phyloP scores from a whole-genome alignment of 2,797 vertebrate genomes.

The Todus mexicanus region DNA sequence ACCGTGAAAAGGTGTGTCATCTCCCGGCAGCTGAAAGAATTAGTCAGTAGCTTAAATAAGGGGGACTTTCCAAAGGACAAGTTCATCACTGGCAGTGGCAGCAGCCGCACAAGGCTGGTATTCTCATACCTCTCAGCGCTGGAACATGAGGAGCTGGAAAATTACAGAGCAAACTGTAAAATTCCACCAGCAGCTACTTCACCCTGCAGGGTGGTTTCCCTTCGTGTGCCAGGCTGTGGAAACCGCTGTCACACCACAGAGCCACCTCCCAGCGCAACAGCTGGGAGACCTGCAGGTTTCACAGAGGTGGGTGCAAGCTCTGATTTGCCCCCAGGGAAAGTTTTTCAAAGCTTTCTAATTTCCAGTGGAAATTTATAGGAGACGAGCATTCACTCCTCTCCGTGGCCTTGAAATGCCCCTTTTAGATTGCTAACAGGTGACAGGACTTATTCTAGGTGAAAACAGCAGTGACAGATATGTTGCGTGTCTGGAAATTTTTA shows the following conservation, averaged over 20 bases:
- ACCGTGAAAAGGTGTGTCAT: constrained; percentile 5
- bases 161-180: constrained; percentile 54
- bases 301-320: neutral
- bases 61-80: constrained; percentile 52
- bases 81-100: constrained; percentile 2
- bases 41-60: constrained; percentile 38
- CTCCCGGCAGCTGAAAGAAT: constrained; percentile 4
- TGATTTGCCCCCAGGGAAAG: neutral
- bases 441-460: neutral
- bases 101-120: neutral
- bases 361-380: neutral
- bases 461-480: neutral
- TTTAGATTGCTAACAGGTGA: neutral
- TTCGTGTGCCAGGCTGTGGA: neutral
- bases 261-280: neutral
- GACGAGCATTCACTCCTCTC: neutral
- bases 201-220: neutral
- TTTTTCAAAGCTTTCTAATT: neutral
- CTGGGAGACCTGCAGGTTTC: neutral
- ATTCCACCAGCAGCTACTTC: constrained; percentile 32
- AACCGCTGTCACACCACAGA: neutral
- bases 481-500: neutral
- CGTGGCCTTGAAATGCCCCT: neutral
- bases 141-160: constrained; percentile 54
- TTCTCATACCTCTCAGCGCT: neutral